Evolutionary conservation across 92 coral and sea anemone genomes (phyloP), one percentile per base, ranked within the genome.

Genomic region (Parazoanthus swiftii): DNA sequence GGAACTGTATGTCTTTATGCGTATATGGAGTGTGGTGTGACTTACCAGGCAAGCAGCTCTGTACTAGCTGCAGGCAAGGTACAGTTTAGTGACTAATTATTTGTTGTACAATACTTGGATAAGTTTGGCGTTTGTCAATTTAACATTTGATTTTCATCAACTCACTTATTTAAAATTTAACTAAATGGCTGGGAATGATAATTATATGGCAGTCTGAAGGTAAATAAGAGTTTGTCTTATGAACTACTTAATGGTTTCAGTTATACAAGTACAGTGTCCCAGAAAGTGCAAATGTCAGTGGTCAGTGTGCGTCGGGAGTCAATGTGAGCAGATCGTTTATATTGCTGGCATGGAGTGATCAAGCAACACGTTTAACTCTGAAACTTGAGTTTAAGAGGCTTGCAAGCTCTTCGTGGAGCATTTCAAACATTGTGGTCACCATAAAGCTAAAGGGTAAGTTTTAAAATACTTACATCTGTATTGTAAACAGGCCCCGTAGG

Each of bases 1-100:
- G 87, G 87, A 3, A 84, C 8, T 11, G 59, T 84, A 35, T 84
- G 87, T 26, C 78, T 84, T 20, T 68, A 68, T n/a, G 87, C 78
- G 26, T 68, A 84, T 44, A 84, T 84, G 87, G 77, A 84, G 14
- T 84, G 87, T 42, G 68, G 68, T 18, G 29, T 84, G 44, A 46
- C 42, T 14, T 25, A 46, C 4, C 65, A 67, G 86, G 86, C 29
- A n/a, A 13, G 6, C 39, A 48, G 38, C 9, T 51, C 43, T 56
- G 36, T 16, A 58, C 26, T 10, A 56, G n/a, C 33, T 29, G 33
- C 46, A 77, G 13, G 1, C 36, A 70, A 70, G 75, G 75, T 70
- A 58, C 20, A 14, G 20, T 58, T 29, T 29, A 29, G 33, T 29
- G 33, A 29, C 33, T 51, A 51, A 8, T 51, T 51, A 5, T 14